Conservation (phyloP, 1,140 invertebrate species). For the Epicauta chinensis region DNA sequence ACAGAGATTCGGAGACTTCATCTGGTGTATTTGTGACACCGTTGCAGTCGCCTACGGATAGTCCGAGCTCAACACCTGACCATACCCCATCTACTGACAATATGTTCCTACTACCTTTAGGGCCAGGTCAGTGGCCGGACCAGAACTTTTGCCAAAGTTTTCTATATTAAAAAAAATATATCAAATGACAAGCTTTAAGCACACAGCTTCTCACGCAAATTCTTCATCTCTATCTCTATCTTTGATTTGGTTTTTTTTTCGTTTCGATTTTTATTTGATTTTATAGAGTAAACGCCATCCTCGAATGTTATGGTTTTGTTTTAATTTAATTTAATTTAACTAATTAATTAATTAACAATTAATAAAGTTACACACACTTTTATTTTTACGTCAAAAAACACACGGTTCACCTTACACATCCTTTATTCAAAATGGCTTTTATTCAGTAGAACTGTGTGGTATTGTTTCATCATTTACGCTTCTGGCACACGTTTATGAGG, state of each 20-base stretch:
- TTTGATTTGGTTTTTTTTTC: conserved; percentile 1
- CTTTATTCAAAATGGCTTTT: conserved; percentile 15
- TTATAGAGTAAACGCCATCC: too few relatives aligned
- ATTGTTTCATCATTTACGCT: conserved; percentile 24
- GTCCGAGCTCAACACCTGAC: conserved; percentile 23
- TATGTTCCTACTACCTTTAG: conserved; percentile 29
- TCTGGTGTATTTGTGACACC: conserved; percentile 27
- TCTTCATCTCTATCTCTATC: conserved; percentile 6
- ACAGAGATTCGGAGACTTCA: conserved; percentile 18
- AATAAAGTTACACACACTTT: background rate
- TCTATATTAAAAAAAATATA: too few relatives aligned
- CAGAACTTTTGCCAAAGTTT: too few relatives aligned
- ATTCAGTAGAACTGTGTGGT: conserved; percentile 19
- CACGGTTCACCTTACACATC: background rate
- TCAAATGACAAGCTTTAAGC: conserved; percentile 12
- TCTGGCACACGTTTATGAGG: conserved; percentile 12
- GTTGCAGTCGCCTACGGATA: conserved; percentile 26
- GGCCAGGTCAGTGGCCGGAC: conserved; percentile 40
- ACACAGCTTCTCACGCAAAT: conserved; percentile 15
- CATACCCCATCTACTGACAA: conserved; percentile 16
- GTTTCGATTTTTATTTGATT: conserved; percentile 7
- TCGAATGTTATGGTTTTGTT: background rate
- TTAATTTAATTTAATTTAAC: conserved; percentile 18
- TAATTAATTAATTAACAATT: background rate
- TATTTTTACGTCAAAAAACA: too few relatives aligned